Conservation (phyloP, 2,888 invertebrate species). For the Silvanus unidentatus region DNA sequence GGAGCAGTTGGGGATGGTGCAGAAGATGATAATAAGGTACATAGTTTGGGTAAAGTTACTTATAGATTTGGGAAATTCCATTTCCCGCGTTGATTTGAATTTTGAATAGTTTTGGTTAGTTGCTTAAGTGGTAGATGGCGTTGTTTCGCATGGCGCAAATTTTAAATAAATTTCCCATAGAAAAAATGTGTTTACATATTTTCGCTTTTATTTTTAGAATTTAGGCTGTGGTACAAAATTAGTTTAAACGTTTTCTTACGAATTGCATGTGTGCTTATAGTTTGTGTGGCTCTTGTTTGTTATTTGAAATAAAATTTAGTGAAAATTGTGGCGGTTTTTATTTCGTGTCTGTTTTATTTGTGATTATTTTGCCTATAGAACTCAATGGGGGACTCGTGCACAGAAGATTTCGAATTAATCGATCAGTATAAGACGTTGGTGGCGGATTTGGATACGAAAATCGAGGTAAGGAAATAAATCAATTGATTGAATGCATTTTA, state of each 20-base stretch:
- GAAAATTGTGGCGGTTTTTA: not conserved
- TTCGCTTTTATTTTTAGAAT: not conserved
- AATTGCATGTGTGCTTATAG: too few relatives aligned
- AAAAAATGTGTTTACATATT: too few relatives aligned
- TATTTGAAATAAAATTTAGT: too few relatives aligned
- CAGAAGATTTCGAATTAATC: slow-evolving; percentile 29
- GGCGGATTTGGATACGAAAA: slow-evolving; percentile 40
- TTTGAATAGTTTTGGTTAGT: too few relatives aligned
- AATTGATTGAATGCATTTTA: too few relatives aligned
- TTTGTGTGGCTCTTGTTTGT: too few relatives aligned
- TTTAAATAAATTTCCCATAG: too few relatives aligned
- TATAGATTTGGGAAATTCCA: slow-evolving; percentile 7
- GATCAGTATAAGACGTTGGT: slow-evolving; percentile 39
- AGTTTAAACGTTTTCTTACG: slow-evolving; percentile 6
- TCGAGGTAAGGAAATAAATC: slow-evolving; percentile 44
- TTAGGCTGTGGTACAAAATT: slow-evolving; percentile 4
- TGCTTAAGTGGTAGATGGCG: too few relatives aligned
- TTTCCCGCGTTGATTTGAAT: slow-evolving; percentile 4
- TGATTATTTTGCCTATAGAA: slow-evolving; percentile 18
- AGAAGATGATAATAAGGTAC: slow-evolving; percentile 1
- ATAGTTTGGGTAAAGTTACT: slow-evolving; percentile 5
- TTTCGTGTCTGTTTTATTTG: slow-evolving; percentile 31
- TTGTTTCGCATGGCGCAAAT: too few relatives aligned
- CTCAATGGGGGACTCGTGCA: too few relatives aligned
- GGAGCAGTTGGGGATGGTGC: slow-evolving; percentile 1